Evolutionary conservation across 1,140 invertebrate genomes (phyloP), one percentile per base, ranked within the genome.

Genomic region (Drosophila ananassae): DNA sequence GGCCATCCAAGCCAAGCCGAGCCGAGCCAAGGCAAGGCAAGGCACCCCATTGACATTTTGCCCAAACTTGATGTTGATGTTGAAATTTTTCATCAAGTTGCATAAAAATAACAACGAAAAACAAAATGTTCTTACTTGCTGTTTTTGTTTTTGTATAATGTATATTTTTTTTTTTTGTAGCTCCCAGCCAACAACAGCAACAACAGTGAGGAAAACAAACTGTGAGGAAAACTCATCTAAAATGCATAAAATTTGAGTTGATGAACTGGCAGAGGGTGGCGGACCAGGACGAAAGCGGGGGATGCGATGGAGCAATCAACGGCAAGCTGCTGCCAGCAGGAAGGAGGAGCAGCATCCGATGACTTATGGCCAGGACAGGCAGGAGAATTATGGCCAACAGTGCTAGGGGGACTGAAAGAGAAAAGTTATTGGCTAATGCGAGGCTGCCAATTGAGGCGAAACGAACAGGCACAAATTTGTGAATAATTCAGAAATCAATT

Each of bases 241-340:
- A 89, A 89, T 89, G 83, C 83, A 89, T 89, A 89, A 89, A 89
- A 89, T 89, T 89, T 89, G 84, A 89, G 83, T 89, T 89, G 83
- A 89, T 89, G 83, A 89, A 89, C 83, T 77, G 76, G 47, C 52
- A 55, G 61, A 34, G 17, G 41, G 47, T 8, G 44, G 54, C 34
- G 34, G 10, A 28, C 24, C 39, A 30, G 30, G n/a, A 39, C 56
- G 13, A 46, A 24, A 12, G 32, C 28, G 34, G 30, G 52, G 72
- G 30, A 52, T 39, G 54, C 32, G 56, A 52, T 73, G 67, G 56
- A 66, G 81, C 81, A 85, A 85, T 80, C 81, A 85, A 77, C 73
- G 51, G 48, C 73, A 84, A 84, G 76, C 73, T 84, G 77, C 61
- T 68, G 50, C 64, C 64, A 66, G 25, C 63, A 13, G 24, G 17